Conservation (phyloP, 2,113 vertebrate species). For the Hyperoodon ampullatus region DNA sequence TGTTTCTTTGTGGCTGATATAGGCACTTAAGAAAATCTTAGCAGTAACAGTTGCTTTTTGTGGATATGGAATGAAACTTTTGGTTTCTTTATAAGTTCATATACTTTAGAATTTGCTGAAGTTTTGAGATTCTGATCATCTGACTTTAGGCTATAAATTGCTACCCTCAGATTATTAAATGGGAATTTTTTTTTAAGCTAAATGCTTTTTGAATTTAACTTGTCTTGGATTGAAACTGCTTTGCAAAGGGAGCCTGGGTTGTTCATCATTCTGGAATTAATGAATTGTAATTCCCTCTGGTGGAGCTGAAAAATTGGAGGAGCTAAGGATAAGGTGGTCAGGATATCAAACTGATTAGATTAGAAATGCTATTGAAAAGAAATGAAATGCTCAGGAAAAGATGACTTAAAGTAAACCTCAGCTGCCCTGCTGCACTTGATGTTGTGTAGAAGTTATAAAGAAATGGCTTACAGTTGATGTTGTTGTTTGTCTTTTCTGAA, state of each 20-base stretch:
- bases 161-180: not conserved
- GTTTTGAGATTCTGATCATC: slow-evolving; percentile 9
- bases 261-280: not conserved
- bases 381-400: not conserved
- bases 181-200: not conserved
- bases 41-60: not conserved
- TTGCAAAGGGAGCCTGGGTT: not conserved
- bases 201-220: not conserved
- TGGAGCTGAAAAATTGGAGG: not conserved
- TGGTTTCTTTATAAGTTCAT: not conserved
- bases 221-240: not conserved
- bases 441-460: not conserved
- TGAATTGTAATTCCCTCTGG: not conserved
- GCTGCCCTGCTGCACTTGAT: not conserved
- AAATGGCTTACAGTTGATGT: not conserved
- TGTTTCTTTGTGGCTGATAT: not conserved
- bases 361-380: not conserved
- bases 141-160: not conserved
- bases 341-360: not conserved
- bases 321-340: not conserved
- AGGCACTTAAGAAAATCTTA: not conserved
- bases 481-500: not conserved
- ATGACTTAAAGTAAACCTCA: not conserved
- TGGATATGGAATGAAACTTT: not conserved
- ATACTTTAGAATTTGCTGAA: not conserved